A percentile compares a stretch with the other conserved stretches of the same genome.
Evolutionary conservation across 2,113 vertebrate species (phyloP).

Genomic region (Sinocyclocheilus maitianheensis): DNA sequence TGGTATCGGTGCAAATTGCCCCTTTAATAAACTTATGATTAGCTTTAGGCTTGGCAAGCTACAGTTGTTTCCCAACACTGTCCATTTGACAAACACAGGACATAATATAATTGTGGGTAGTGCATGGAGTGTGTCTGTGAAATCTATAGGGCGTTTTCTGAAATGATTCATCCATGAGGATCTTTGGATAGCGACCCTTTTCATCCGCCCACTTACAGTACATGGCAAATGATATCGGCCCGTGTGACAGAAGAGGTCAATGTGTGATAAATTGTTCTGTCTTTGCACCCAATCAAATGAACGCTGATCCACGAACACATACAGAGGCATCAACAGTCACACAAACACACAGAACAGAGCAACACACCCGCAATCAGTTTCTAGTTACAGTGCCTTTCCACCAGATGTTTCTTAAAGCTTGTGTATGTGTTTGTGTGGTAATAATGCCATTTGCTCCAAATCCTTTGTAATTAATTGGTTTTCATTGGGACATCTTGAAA

Average conservation of each 20-base stretch:
- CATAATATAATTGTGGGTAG: not conserved
- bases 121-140: conserved; percentile 1
- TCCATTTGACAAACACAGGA: not conserved
- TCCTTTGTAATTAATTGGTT: conserved; percentile 8
- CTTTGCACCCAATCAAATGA: not conserved
- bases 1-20: too few relatives aligned
- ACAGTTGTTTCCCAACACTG: not conserved
- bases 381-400: not conserved
- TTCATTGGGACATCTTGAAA: not conserved
- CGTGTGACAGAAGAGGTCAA: conserved; percentile 28
- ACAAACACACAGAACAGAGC: too few relatives aligned
- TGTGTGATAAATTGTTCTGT: conserved; percentile 23
- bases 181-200: not conserved
- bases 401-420: not conserved
- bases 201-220: not conserved
- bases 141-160: not conserved
- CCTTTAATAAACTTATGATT: not conserved
- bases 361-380: not conserved
- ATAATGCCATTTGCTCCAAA: conserved; percentile 4
- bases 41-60: too few relatives aligned
- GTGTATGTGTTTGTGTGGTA: conserved; percentile 16
- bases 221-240: not conserved
- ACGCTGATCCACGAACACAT: not conserved
- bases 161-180: not conserved
- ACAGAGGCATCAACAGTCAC: not conserved